A percentile compares a stretch with the other conserved stretches of the same genome.
Conservation (phyloP, 2,113 vertebrate genomes). For the Psammodynastes pulverulentus region DNA sequence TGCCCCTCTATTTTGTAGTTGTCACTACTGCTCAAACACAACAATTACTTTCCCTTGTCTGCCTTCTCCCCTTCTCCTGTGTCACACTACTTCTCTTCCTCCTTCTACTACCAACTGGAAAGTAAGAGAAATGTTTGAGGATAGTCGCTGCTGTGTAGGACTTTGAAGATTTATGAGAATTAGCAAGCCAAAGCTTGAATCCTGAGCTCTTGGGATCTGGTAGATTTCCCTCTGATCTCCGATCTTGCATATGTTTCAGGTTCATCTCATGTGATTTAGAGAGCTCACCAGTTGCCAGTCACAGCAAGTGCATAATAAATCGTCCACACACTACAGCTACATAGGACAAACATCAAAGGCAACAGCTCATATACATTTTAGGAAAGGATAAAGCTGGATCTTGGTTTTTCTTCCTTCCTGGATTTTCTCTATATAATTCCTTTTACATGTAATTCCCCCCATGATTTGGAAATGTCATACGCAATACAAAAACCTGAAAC, state of each 20-base stretch:
- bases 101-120: neutral
- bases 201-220: neutral
- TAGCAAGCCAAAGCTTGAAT: neutral
- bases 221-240: neutral
- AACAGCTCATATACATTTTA: neutral
- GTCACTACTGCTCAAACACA: neutral
- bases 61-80: neutral
- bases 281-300: neutral
- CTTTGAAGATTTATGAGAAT: neutral
- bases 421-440: neutral
- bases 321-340: neutral
- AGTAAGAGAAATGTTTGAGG: neutral
- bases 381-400: neutral
- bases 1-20: neutral
- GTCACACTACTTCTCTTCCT: neutral
- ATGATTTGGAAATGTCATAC: neutral
- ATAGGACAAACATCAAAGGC: neutral
- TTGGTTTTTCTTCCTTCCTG: neutral
- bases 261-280: neutral
- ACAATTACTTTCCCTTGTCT: neutral
- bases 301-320: neutral
- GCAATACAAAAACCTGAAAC: neutral
- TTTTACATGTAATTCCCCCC: constrained; percentile 8
- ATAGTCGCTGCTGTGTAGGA: neutral
- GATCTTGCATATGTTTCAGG: neutral